Base-by-base conservation (phyloP, 1,140 invertebrate species). In the Xylocopa sonorina region DNA sequence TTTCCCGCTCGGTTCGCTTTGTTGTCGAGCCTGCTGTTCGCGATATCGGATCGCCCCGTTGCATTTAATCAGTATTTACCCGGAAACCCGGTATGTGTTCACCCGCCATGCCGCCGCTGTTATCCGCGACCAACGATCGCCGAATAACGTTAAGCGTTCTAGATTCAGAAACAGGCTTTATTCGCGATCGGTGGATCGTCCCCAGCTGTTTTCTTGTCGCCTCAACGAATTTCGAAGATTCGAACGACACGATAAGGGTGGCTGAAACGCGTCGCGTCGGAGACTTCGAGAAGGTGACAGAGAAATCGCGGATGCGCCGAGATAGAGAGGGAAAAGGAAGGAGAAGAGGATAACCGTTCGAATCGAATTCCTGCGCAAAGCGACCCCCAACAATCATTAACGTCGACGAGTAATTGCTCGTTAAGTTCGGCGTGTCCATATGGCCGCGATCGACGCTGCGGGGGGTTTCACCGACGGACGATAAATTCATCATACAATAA, bases 401-500 rank as follows among this genome's bases (percentile, higher is more conserved):
- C 66, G 75, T 75, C 63, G 63, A 69, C 46, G 64, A 57, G 79
- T 81, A 85, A 85, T 85, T 80, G 84, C 81, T 86, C 81, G 84
- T 87, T 86, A 85, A 83, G 85, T 86, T 86, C 78, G 76, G 50
- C 78, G 73, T 58, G 83, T 78, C 76, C 80, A 60, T 83, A 80
- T 69, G 83, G 68, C 64, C 53, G 71, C 18, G 67, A 79, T 68
- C 73, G 67, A 71, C 64, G n/a, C n/a, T n/a, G n/a, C n/a, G 69
- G 72, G 53, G 66, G 64, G 78, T n/a, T n/a, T n/a, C 41, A 69
- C 72, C 78, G 84, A 86, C 82, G 73, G 75, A 87, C 75, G 85
- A 88, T 82, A 86, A 82, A 84, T 83, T 89, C 88, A 88, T 91
- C 83, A 88, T 71, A 80, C 80, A 89, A 90, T 91, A 90, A 91